A percentile compares a stretch with the other conserved stretches of the same genome.
These are phyloP conservation scores for Thereva unica DNA, from an alignment of 2,888 invertebrate species.

Conservation along the genomic window DNA sequence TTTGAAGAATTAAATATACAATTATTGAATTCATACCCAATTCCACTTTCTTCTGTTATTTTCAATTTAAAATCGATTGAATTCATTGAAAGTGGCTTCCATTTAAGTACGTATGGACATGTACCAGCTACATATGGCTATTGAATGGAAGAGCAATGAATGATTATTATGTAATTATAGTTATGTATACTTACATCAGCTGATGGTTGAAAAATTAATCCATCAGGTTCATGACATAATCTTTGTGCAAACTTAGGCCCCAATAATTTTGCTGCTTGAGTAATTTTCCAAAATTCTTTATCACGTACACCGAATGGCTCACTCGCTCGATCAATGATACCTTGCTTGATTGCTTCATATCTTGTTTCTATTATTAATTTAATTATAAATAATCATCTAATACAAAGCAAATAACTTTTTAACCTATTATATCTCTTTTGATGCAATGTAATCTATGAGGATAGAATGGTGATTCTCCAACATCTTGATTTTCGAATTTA, in stretches of 20 bases:
- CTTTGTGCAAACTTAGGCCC: constrained; percentile 84
- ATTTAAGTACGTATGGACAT: constrained; percentile 87
- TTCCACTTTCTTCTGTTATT: constrained; percentile 72
- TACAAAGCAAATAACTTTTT: constrained; percentile 24
- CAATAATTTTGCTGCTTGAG: constrained; percentile 69
- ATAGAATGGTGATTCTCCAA: constrained; percentile 76
- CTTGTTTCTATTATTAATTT: constrained; percentile 58
- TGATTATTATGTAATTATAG: background rate
- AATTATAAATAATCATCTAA: constrained; percentile 10
- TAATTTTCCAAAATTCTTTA: constrained; percentile 91
- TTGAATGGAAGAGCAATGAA: constrained; percentile 46
- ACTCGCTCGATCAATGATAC: constrained; percentile 70
- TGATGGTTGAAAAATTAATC: constrained; percentile 95
- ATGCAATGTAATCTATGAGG: constrained; percentile 79
- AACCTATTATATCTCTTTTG: constrained; percentile 70
- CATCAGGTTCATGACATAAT: constrained; percentile 94
- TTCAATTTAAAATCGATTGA: constrained; percentile 94
- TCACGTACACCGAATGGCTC: constrained; percentile 91
- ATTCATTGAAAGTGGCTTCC: constrained; percentile 94
- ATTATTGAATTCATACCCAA: constrained; percentile 65
- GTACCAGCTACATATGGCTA: constrained; percentile 83
- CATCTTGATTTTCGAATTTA: constrained; percentile 75
- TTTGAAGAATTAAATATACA: constrained; percentile 4
- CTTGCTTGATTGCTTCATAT: constrained; percentile 74
- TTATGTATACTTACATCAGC: constrained; percentile 67